Base-by-base conservation (phyloP, 2,888 invertebrate species). In the Brachypterus glaber region DNA sequence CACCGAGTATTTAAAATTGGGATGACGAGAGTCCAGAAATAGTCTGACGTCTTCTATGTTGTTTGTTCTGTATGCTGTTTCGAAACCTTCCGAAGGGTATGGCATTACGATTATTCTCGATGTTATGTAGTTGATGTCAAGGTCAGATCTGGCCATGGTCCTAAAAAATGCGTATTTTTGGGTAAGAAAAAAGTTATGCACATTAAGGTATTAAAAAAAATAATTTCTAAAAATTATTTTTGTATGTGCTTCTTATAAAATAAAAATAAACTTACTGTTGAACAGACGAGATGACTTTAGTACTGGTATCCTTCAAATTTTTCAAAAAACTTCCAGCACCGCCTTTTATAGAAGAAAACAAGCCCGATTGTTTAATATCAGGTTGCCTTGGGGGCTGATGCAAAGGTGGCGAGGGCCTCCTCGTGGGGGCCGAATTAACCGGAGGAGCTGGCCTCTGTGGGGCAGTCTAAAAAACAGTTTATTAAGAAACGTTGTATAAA, bases 241-340 rank as follows among this genome's bases (percentile, higher is more conserved):
- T 3, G 16, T 15, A 3, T 14, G 24, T 8, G 7, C n/a, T 7
- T n/a, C 24, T 8, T 8, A 13, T 30, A 15, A 30, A 7, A 5
- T 30, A 5, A 5, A 37, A 34, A 17, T 33, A 36, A 33, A 74
- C 78, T 75, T 60, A 82, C 76, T 90, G 89, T 63, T 91, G 91
- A 47, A 96, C 89, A 24, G 92, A 89, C 62, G 95, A 91, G 82
- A 96, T 93, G 27, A 97, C 92, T 72, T 93, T 95, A 24, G 83
- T 84, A 13, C 95, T 92, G 0, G 93, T 95, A 58, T 96, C 96
- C 63, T 92, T 93, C 17, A 97, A 69, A 59, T 93, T 95, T 58
- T 91, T 92, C 43, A 96, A 71, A 54, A 95, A 81, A 57, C 82
- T 91, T 2, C 93, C 91, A 14, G 95, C 93, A 33, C 93, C 92